These are phyloP conservation scores for Coptodon bakossiorum DNA, from an alignment of 2,113 vertebrate species.

Conservation along the genomic window DNA sequence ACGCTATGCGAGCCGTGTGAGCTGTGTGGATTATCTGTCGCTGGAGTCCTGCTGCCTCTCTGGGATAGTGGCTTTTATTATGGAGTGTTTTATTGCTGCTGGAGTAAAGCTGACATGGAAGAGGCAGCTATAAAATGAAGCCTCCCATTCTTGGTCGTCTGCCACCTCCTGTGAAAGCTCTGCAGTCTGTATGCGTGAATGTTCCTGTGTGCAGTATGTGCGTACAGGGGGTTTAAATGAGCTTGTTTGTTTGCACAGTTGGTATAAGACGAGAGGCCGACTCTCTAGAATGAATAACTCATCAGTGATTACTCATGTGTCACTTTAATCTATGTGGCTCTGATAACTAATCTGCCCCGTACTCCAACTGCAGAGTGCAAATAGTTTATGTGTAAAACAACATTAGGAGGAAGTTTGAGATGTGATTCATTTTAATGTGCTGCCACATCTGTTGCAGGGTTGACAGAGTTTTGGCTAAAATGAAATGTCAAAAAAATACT, in stretches of 20 bases:
- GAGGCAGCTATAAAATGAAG: conserved; percentile 70
- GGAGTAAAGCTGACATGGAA: conserved; percentile 70
- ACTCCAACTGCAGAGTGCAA: conserved; percentile 17
- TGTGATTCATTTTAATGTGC: conserved; percentile 46
- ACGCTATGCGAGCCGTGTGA: conserved; percentile 40
- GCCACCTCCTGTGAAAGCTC: conserved; percentile 52
- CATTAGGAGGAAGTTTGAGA: conserved; percentile 8
- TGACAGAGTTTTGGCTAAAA: conserved; percentile 43
- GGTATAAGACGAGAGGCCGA: conserved; percentile 25
- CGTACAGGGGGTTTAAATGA: conserved; percentile 19
- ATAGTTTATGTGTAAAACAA: conserved; percentile 62
- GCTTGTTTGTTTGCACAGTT: conserved; percentile 39
- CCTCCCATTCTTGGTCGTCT: conserved; percentile 52
- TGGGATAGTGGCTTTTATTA: conserved; percentile 69
- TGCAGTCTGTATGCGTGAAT: conserved; percentile 28
- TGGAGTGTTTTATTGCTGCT: conserved; percentile 74
- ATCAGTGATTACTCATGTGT: conserved; percentile 45
- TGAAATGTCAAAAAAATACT: conserved; percentile 31
- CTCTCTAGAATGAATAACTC: conserved; percentile 38
- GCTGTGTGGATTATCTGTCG: conserved; percentile 70
- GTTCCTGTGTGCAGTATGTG: conserved; percentile 29
- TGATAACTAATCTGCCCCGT: conserved; percentile 52
- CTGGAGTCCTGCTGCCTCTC: conserved; percentile 60
- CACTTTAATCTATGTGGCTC: conserved; percentile 46
- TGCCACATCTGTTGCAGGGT: conserved; percentile 62